Percentiles rank a stretch among this genome's conserved stretches.
phyloP scores from a whole-genome alignment of 2,113 vertebrate species.

The Orycteropus afer region DNA sequence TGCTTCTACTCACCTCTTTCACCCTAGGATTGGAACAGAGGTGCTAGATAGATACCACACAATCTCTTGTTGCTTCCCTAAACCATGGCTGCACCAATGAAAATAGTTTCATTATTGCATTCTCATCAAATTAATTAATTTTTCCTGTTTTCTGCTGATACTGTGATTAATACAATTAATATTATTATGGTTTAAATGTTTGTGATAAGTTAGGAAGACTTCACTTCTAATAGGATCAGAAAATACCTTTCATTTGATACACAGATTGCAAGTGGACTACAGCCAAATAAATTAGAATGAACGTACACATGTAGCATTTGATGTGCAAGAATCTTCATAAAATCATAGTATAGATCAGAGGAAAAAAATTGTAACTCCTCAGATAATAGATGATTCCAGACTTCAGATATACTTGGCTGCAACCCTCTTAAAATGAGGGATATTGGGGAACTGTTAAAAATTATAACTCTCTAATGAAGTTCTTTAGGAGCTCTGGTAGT shows the following conservation, averaged over 20 bases:
- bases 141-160: neutral
- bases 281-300: neutral
- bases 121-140: neutral
- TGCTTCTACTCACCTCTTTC: neutral
- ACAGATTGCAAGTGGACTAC: too few species aligned
- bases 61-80: neutral
- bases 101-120: neutral
- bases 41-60: rapidly evolving
- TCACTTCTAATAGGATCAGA: neutral
- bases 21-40: neutral
- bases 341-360: neutral
- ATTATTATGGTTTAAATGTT: neutral
- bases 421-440: neutral
- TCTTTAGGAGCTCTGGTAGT: neutral
- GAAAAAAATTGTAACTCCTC: neutral
- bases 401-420: neutral
- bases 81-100: neutral
- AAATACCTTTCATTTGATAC: neutral
- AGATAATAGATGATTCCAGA: neutral
- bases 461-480: neutral
- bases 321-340: neutral
- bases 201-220: neutral
- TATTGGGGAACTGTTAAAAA: neutral
- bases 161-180: neutral
- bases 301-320: neutral